These are phyloP conservation scores for Rhynchotus rufescens DNA, from an alignment of 2,797 vertebrate genomes.

Conservation along the genomic window DNA sequence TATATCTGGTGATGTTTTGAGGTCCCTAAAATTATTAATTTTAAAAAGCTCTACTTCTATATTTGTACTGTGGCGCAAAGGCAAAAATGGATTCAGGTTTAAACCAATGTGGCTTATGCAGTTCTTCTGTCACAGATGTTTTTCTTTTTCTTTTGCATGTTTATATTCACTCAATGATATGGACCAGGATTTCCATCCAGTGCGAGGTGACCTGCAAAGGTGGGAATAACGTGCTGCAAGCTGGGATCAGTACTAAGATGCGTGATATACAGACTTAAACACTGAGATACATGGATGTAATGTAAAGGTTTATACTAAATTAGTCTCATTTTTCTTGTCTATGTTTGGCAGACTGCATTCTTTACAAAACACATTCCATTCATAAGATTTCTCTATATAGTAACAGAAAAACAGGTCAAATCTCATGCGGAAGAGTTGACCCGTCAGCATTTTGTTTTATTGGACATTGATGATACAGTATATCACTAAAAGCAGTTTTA, in stretches of 20 bases:
- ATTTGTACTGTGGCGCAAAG: neutral
- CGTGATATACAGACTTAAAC: neutral
- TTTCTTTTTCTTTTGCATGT: neutral
- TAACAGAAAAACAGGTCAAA: conserved; percentile 28
- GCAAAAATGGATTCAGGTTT: neutral
- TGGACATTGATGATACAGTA: conserved; percentile 41
- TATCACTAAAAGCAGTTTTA: conserved; percentile 66
- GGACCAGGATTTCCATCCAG: neutral
- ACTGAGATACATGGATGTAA: neutral
- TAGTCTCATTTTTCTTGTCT: neutral
- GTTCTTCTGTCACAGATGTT: rapidly evolving
- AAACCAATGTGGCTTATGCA: rapidly evolving
- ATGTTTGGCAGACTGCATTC: neutral
- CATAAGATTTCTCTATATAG: neutral
- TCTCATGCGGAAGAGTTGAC: neutral
- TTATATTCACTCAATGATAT: neutral
- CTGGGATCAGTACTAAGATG: neutral
- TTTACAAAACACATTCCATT: neutral
- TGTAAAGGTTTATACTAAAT: neutral
- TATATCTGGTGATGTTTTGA: neutral
- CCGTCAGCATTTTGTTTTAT: conserved; percentile 55
- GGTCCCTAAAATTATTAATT: neutral
- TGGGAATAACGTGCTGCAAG: neutral
- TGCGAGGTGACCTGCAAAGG: neutral
- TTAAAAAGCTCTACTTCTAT: neutral